Percentiles rank a stretch among this genome's conserved stretches.
phyloP scores from a whole-genome alignment of 2,888 invertebrate genomes.

The Pyrgus malvae region DNA sequence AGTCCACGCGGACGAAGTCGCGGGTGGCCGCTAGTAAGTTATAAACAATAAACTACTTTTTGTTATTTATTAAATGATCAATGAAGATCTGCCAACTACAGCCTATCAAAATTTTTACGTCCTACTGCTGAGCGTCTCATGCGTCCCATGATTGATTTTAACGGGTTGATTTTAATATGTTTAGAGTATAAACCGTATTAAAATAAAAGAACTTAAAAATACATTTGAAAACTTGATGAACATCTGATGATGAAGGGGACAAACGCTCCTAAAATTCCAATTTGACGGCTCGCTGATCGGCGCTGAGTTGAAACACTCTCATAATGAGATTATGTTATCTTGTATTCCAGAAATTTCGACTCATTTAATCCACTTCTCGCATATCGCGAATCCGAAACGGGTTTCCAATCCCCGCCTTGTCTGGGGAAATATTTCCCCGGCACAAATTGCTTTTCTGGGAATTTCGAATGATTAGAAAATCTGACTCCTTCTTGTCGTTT shows the following conservation, averaged over 20 bases:
- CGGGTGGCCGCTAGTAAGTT: no score
- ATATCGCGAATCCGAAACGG: slow-evolving; percentile 14
- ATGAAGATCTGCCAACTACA: no score
- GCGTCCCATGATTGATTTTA: no score
- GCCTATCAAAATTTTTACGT: slow-evolving; percentile 13
- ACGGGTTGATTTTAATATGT: no score
- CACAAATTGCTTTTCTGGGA: background rate
- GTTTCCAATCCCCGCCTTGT: slow-evolving; percentile 5
- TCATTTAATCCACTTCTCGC: slow-evolving; percentile 19
- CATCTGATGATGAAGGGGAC: no score
- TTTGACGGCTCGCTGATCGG: slow-evolving; percentile 17
- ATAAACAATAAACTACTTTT: no score
- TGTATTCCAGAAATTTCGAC: slow-evolving; percentile 18
- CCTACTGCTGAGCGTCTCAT: no score
- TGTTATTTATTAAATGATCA: no score
- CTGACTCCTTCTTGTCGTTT: background rate
- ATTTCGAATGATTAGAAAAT: background rate
- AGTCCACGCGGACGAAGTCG: no score
- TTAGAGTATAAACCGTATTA: slow-evolving; percentile 16
- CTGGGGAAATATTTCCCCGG: background rate
- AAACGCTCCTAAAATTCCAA: slow-evolving; percentile 23
- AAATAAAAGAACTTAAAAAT: no score
- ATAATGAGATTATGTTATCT: slow-evolving; percentile 26
- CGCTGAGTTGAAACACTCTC: slow-evolving; percentile 11
- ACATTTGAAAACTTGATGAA: no score